Evolutionary conservation across 2,113 vertebrate species (phyloP).

Genomic region (Xiphophorus maculatus): DNA sequence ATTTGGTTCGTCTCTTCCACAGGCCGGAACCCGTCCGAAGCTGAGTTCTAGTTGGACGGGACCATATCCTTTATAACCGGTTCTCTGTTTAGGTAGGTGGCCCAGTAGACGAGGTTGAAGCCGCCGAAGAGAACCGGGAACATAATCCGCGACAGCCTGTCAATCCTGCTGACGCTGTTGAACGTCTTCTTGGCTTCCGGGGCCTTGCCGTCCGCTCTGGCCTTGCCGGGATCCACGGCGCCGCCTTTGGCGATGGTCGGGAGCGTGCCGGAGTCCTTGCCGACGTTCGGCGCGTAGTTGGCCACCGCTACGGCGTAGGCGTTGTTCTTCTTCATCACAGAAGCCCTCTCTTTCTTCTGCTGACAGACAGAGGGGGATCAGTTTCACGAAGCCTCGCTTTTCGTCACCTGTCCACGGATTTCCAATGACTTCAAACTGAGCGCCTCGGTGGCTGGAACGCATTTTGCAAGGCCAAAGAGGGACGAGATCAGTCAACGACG

Average conservation of each 20-base stretch:
- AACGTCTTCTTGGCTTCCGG: conserved; percentile 97
- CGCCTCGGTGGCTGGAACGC: neutral
- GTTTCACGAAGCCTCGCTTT: neutral
- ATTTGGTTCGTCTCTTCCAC: conserved; percentile 86
- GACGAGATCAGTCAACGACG: neutral
- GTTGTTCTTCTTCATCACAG: conserved; percentile 96
- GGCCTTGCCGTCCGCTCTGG: conserved; percentile 88
- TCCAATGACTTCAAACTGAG: too few relatives aligned
- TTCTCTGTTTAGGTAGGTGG: conserved; percentile 97
- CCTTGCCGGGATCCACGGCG: conserved; percentile 84
- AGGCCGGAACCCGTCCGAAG: conserved; percentile 69
- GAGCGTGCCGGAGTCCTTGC: conserved; percentile 92
- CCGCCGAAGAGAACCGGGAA: conserved; percentile 96
- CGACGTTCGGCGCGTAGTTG: conserved; percentile 96
- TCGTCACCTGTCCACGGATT: neutral
- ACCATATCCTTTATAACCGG: conserved; percentile 93
- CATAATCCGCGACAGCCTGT: conserved; percentile 98
- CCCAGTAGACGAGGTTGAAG: conserved; percentile 99
- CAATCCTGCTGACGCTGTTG: conserved; percentile 99
- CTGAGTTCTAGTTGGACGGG: conserved; percentile 82
- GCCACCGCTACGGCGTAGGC: conserved; percentile 98
- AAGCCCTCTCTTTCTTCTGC: conserved; percentile 97
- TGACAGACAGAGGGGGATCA: conserved; percentile 52
- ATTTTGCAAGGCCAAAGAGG: neutral
- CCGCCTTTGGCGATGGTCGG: conserved; percentile 96